These are phyloP conservation scores for Argyra leucocephala DNA, from an alignment of 2,888 invertebrate species.

Conservation along the genomic window DNA sequence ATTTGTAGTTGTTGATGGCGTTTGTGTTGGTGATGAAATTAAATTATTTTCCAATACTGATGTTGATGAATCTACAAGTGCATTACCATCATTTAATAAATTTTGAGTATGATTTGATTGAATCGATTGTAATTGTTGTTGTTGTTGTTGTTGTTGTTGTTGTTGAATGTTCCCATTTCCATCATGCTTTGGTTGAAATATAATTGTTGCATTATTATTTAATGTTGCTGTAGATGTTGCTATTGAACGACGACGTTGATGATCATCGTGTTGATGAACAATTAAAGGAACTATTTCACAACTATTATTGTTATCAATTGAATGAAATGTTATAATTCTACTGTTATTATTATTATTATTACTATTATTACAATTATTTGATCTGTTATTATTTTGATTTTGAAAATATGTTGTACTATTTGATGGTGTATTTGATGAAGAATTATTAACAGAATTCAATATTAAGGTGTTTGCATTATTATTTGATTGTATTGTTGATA, in stretches of 20 bases:
- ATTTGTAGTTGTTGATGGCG: conserved; percentile 15
- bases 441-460: not conserved
- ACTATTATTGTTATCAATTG: conserved; percentile 13
- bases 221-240: not conserved
- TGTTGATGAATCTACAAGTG: conserved; percentile 11
- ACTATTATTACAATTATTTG: not conserved
- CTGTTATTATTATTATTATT: conserved; percentile 14
- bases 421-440: not conserved
- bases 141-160: conserved; percentile 15
- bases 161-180: not conserved
- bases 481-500: not conserved
- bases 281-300: conserved; percentile 19
- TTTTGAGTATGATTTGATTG: not conserved
- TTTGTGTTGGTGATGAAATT: conserved; percentile 6
- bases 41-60: conserved; percentile 9
- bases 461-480: not conserved
- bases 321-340: not conserved
- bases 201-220: conserved; percentile 1
- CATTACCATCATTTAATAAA: conserved; percentile 6
- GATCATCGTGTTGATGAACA: conserved; percentile 13
- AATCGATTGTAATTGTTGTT: not conserved
- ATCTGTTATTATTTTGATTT: not conserved
- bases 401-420: not conserved
- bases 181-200: not conserved
- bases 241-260: not conserved